These are phyloP conservation scores for Caenorhabditis panamensis DNA, from an alignment of 2,888 invertebrate species.

Conservation along the genomic window DNA sequence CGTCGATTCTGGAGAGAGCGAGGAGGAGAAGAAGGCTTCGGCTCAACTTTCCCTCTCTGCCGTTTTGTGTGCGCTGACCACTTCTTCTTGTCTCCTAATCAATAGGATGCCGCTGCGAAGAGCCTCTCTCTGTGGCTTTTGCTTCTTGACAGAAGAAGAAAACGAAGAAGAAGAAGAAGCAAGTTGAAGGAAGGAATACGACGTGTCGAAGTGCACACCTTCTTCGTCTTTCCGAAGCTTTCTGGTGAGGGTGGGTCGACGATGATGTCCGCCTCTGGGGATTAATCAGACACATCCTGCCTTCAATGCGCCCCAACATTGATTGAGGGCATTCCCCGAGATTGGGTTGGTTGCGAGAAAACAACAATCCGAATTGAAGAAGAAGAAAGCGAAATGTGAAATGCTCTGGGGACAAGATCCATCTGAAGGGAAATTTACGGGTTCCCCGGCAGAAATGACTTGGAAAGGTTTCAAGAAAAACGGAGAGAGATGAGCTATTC, in stretches of 20 bases:
- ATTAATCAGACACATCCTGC: slow-evolving; percentile 52
- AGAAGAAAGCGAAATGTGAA: slow-evolving; percentile 14
- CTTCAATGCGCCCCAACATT: slow-evolving; percentile 9
- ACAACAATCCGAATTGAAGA: slow-evolving; percentile 23
- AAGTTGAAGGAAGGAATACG: no score
- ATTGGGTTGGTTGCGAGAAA: slow-evolving; percentile 22
- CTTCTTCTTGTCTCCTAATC: slow-evolving; percentile 45
- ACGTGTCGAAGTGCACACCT: slow-evolving; percentile 26
- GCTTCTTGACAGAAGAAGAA: slow-evolving; percentile 20
- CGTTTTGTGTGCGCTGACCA: slow-evolving; percentile 22
- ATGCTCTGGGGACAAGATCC: background rate
- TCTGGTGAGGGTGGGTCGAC: slow-evolving; percentile 29
- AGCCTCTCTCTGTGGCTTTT: slow-evolving; percentile 17
- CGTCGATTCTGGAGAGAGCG: slow-evolving; percentile 26
- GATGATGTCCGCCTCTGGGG: slow-evolving; percentile 31
- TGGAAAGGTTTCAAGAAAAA: no score
- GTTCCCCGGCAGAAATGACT: background rate
- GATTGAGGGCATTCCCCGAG: slow-evolving; percentile 32
- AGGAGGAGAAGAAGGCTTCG: slow-evolving; percentile 7
- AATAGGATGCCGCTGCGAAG: slow-evolving; percentile 36
- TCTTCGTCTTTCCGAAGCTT: slow-evolving; percentile 15
- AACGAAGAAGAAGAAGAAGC: no score
- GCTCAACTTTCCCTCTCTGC: slow-evolving; percentile 25
- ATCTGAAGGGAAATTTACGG: background rate
- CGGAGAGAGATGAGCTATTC: no score